Base-by-base conservation (phyloP, 2,797 vertebrate species). In the Percopsis omiscomaycus region DNA sequence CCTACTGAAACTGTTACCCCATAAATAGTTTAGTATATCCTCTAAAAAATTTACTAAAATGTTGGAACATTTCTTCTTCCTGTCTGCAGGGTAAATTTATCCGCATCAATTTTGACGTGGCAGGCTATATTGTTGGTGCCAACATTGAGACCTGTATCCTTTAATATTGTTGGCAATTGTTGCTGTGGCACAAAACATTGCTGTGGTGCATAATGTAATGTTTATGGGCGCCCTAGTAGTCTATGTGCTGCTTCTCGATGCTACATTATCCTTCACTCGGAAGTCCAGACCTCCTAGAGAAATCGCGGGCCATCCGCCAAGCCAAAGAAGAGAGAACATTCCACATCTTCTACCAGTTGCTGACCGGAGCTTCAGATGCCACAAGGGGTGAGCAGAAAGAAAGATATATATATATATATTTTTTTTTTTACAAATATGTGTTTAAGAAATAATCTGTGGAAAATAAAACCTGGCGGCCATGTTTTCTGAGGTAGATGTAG, bases 141-240 rank as follows among this genome's bases (percentile, higher is more conserved):
- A 97, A 97, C 89, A 96, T 96, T 27, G 95, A 97, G 81, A 96
- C 95, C 77, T 96, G 95, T 95, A 96, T 97, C 95, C 92, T 94
- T 93, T 71, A 11, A 5, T 13, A 8, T 27, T 8, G 13, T 11
- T 12, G 54, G 37, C 8, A 42, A 42, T 9, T 42, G 8, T 42
- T 42, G 8, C 37, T 42, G 37, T 42, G 37, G 37, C 37, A 42
- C 12, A 27, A 32, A 52, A n/a, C 42, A 59, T 61, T 52, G 30
- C 3, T 48, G 3, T 48, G 47, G n/a, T 3, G 47, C 47, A 48
- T n/a, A 13, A 13, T 48, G 4, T 48, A 15, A 48, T 48, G 12
- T 13, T 15, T n/a, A 13, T 13, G n/a, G 47, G 9, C 30, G 22
- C 6, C 2, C 13, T 67, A 28, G 6, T 15, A 6, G 64, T 51